phyloP scores from a whole-genome alignment of 2,888 invertebrate species.

The Boloria euphrosyne region DNA sequence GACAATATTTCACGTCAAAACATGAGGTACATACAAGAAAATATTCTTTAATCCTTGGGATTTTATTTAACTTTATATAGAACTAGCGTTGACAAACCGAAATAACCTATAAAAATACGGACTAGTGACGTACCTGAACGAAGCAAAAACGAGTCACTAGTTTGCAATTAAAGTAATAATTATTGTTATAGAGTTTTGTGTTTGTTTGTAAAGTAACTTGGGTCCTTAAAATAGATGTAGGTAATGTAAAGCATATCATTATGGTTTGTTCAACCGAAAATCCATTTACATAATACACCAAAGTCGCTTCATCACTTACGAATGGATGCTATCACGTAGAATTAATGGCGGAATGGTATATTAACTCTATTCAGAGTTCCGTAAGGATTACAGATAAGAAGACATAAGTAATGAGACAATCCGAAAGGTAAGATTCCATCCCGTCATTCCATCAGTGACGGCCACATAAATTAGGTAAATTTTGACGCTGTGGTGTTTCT shows the following conservation, averaged over 20 bases:
- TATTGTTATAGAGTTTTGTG: too few species aligned
- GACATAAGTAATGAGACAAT: conserved; percentile 34
- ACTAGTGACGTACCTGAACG: too few species aligned
- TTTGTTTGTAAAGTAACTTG: too few species aligned
- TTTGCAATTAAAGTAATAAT: too few species aligned
- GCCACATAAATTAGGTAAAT: not conserved
- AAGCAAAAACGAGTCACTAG: too few species aligned
- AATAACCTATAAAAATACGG: too few species aligned
- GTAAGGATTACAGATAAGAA: conserved; percentile 32
- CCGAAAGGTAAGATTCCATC: conserved; percentile 18
- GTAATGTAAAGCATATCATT: not conserved
- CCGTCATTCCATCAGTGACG: conserved; percentile 11
- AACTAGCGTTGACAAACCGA: too few species aligned
- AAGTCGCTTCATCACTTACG: conserved; percentile 24
- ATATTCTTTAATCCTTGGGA: too few species aligned
- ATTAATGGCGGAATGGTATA: conserved; percentile 35
- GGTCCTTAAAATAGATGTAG: not conserved
- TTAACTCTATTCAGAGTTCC: conserved; percentile 31
- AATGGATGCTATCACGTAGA: conserved; percentile 29
- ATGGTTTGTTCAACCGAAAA: conserved; percentile 9
- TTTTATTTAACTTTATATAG: too few species aligned
- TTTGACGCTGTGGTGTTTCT: not conserved
- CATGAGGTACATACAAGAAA: too few species aligned
- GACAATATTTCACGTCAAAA: too few species aligned
- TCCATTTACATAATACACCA: conserved; percentile 14